phyloP scores from a whole-genome alignment of 2,888 invertebrate genomes.

The Yponomeuta sedellus region DNA sequence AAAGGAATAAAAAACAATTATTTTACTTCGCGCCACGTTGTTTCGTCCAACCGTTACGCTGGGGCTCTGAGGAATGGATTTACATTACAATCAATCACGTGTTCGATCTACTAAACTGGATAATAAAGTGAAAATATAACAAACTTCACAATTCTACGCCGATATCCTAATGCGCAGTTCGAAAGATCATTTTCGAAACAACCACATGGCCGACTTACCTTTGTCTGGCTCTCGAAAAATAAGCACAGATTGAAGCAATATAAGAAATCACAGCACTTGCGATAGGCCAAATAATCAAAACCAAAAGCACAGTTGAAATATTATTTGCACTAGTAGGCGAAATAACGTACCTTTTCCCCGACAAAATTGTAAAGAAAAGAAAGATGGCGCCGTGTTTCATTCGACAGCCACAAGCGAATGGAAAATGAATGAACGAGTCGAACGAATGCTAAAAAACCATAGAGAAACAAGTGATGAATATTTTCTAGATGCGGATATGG shows the following conservation, averaged over 20 bases:
- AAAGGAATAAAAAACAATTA: slow-evolving; percentile 34
- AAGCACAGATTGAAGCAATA: slow-evolving; percentile 5
- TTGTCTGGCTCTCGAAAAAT: slow-evolving; percentile 23
- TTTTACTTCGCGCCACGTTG: slow-evolving; percentile 18
- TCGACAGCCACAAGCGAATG: slow-evolving; percentile 15
- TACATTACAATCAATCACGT: not conserved
- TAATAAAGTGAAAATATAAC: not conserved
- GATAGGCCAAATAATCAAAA: not conserved
- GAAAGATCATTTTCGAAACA: slow-evolving; percentile 43
- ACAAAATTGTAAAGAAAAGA: slow-evolving; percentile 61
- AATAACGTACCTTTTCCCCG: slow-evolving; percentile 64
- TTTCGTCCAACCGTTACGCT: not conserved
- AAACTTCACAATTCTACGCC: not conserved
- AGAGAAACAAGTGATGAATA: not conserved
- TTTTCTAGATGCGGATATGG: not conserved
- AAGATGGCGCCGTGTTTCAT: slow-evolving; percentile 58
- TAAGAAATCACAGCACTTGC: not conserved
- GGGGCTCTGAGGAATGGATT: not conserved
- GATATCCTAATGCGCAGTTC: slow-evolving; percentile 70
- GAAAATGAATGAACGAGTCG: slow-evolving; percentile 34
- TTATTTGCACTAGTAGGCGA: slow-evolving; percentile 34
- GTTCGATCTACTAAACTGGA: not conserved
- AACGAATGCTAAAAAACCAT: slow-evolving; percentile 11
- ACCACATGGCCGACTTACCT: slow-evolving; percentile 62
- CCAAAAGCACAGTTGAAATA: slow-evolving; percentile 25